Evolutionary conservation across 1,140 invertebrate genomes (phyloP), one percentile per base, ranked within the genome.

Genomic region (Zaprionus kolodkinae): DNA sequence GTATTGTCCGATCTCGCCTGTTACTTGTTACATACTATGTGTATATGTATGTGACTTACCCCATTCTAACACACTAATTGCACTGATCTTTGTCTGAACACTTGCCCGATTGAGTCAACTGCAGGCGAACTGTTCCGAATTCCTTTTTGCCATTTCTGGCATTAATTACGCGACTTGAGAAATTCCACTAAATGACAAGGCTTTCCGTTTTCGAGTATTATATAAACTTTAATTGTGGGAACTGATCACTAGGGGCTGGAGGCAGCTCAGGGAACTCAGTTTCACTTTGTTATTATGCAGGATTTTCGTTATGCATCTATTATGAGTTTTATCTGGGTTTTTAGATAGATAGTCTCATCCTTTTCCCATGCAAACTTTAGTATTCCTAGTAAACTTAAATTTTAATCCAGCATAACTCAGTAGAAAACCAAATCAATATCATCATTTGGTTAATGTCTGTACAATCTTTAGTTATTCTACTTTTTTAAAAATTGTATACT

Each of bases 21-120:
- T 61, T 13, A 54, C 54, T 13, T 13, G 52, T 21, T 1, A 21
- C 21, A 21, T 21, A 21, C 21, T 21, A 21, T 21, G 2, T 21
- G 21, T 21, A 21, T 21, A 21, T 21, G 21, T 21, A 60, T 74
- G 67, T 36, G 67, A 54, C 60, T 75, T 71, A 64, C 72, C 63
- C 67, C 64, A 70, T 75, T 75, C 67, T 75, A 71, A 52, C 52
- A 38, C 62, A 56, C 72, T 75, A 75, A 75, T 75, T 75, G 72
- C 72, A 75, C 63, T 52, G 48, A 64, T 61, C 66, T 75, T 70
- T 70, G 60, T 62, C 72, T 30, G 50, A 60, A 67, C 52, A 59
- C 52, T 67, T 67, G 64, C 36, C 43, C 33, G 33, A n/a, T 33
- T 33, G 38, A 43, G 21, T 33, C 35, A 27, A 36, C 4, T 15